Evolutionary conservation across 2,888 invertebrate species (phyloP).

Genomic region (Micoletzkya japonica): DNA sequence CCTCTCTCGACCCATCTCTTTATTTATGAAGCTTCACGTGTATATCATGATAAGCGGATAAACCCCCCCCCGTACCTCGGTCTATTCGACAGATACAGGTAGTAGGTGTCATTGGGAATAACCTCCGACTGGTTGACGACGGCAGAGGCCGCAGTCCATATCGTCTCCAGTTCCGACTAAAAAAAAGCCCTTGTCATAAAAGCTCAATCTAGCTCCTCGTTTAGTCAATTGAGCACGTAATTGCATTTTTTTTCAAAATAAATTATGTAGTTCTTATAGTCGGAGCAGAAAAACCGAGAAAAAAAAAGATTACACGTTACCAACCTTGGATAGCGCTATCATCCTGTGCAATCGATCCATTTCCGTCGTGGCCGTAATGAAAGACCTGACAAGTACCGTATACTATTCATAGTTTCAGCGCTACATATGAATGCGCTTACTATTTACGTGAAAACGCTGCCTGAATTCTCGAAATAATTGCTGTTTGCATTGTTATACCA

Average conservation of each 20-base stretch:
- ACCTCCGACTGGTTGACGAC: slow-evolving; percentile 48
- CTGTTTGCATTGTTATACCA: too few species aligned
- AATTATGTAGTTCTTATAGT: too few species aligned
- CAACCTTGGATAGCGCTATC: background rate
- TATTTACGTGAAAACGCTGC: too few species aligned
- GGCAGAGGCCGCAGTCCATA: slow-evolving; percentile 39
- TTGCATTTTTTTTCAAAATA: too few species aligned
- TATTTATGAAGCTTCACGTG: background rate
- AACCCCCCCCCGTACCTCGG: slow-evolving; percentile 13
- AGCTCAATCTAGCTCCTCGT: background rate
- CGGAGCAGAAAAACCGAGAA: too few species aligned
- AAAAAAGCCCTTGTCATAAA: slow-evolving; percentile 2
- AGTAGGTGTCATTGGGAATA: slow-evolving; percentile 38
- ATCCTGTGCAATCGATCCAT: background rate
- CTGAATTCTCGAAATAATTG: too few species aligned
- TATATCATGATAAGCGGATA: background rate
- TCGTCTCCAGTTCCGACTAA: slow-evolving; percentile 34
- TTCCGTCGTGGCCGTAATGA: slow-evolving; percentile 12
- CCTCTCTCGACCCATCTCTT: too few species aligned
- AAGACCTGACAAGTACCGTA: too few species aligned
- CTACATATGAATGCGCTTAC: too few species aligned
- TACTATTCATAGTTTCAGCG: too few species aligned
- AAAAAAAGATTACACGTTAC: background rate
- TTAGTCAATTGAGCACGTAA: too few species aligned
- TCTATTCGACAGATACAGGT: slow-evolving; percentile 31